Percentiles rank a stretch among this genome's conserved stretches.
Conservation (phyloP, 2,888 invertebrate species). For the Crematogaster levior region DNA sequence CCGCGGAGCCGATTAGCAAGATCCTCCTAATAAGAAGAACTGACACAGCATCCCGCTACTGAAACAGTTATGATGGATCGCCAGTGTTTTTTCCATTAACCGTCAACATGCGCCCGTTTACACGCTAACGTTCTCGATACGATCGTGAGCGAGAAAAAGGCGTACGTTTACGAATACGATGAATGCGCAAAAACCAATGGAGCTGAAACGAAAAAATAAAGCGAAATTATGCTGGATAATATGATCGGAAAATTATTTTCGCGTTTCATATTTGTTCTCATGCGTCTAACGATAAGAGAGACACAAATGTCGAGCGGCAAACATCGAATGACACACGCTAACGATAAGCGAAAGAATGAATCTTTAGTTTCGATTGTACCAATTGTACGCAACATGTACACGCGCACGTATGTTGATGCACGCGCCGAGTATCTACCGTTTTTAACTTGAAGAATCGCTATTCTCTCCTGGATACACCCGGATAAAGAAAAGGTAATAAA, state of each 20-base stretch:
- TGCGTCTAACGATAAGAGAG: no score
- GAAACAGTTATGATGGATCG: slow-evolving; percentile 82
- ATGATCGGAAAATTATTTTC: not conserved
- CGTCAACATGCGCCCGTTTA: not conserved
- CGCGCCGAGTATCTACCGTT: no score
- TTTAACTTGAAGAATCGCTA: no score
- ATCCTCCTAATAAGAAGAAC: slow-evolving; percentile 84
- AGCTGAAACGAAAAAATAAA: not conserved
- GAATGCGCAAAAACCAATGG: not conserved
- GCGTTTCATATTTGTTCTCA: no score
- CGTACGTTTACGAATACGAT: not conserved
- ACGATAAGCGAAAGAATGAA: not conserved
- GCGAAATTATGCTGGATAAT: not conserved
- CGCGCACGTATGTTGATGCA: no score
- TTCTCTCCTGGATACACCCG: no score
- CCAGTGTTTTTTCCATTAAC: slow-evolving; percentile 32
- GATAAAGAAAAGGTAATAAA: no score
- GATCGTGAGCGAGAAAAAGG: not conserved
- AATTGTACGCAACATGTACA: not conserved
- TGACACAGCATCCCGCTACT: slow-evolving; percentile 83
- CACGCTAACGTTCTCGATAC: not conserved
- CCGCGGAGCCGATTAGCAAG: slow-evolving; percentile 79
- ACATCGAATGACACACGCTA: no score
- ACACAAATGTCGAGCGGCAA: no score
- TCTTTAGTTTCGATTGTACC: not conserved